phyloP scores from a whole-genome alignment of 2,113 vertebrate genomes.

The Brachypteracias leptosomus region DNA sequence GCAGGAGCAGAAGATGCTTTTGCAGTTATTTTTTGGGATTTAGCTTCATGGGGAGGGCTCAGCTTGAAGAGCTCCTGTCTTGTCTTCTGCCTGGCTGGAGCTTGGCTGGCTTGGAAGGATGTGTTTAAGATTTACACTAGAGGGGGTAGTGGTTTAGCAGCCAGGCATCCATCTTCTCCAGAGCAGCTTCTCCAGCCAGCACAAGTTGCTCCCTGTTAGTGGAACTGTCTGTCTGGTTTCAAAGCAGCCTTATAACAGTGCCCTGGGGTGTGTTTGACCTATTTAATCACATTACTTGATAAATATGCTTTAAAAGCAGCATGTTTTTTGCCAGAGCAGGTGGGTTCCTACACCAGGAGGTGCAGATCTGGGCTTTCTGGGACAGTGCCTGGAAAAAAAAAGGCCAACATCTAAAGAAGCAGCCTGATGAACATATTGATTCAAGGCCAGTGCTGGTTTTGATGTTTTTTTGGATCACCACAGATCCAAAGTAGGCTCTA shows the following conservation, averaged over 20 bases:
- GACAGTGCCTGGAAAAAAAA: background rate
- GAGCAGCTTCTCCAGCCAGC: background rate
- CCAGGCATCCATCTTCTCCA: conserved; percentile 23
- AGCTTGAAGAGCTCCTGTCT: background rate
- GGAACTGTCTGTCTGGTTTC: background rate
- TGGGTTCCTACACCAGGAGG: background rate
- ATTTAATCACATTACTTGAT: background rate
- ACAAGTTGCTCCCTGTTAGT: background rate
- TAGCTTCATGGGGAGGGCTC: background rate
- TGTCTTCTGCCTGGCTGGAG: background rate
- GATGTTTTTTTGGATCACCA: background rate
- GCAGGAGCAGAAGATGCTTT: background rate
- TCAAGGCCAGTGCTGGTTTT: background rate
- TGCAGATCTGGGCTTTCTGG: background rate
- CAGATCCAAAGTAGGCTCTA: background rate
- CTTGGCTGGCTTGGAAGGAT: background rate
- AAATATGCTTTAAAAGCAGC: background rate
- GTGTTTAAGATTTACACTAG: conserved; percentile 12
- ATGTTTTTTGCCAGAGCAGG: background rate
- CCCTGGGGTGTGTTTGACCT: background rate
- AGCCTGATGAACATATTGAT: background rate
- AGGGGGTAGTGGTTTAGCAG: conserved; percentile 32
- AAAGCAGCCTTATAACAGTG: background rate
- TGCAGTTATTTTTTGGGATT: background rate
- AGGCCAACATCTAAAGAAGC: background rate